Percentiles rank a stretch among this genome's conserved stretches.
Conservation (phyloP, 2,888 invertebrate genomes). For the Octodonta nipae region DNA sequence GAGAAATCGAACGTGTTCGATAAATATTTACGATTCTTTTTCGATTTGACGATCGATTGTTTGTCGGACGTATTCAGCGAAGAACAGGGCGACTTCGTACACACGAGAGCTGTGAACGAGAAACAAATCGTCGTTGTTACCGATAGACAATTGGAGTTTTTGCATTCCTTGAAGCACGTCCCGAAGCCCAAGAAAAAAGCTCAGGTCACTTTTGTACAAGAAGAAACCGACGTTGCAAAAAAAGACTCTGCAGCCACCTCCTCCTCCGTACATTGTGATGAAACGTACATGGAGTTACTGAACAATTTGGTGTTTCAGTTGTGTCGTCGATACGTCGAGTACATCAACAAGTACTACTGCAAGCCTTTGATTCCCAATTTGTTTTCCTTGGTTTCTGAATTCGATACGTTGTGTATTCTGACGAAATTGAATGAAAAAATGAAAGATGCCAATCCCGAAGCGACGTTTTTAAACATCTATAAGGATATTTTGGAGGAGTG, state of each 20-base stretch:
- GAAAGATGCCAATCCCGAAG: conserved; percentile 13
- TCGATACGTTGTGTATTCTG: conserved; percentile 38
- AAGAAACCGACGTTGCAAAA: neutral
- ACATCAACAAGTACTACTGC: conserved; percentile 36
- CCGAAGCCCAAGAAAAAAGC: conserved; percentile 30
- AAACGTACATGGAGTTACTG: conserved; percentile 36
- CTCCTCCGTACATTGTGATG: conserved; percentile 11
- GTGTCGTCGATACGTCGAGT: conserved; percentile 44
- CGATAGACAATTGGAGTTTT: conserved; percentile 37
- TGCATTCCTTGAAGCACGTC: conserved; percentile 35
- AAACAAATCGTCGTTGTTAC: conserved; percentile 19
- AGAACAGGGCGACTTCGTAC: too few relatives aligned
- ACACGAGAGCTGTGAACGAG: too few relatives aligned
- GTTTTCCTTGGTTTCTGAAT: conserved; percentile 42
- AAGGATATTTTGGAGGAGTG: conserved; percentile 32
- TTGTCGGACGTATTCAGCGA: conserved; percentile 26
- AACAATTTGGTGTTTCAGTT: conserved; percentile 36
- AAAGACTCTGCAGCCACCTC: conserved; percentile 2
- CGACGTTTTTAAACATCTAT: conserved; percentile 23
- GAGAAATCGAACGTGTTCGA: conserved; percentile 26
- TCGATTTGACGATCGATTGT: conserved; percentile 29
- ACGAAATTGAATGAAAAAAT: too few relatives aligned
- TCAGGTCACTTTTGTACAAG: neutral
- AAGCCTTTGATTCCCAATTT: conserved; percentile 42
- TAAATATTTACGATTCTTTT: conserved; percentile 32